Conservation (phyloP, 2,113 vertebrate genomes). For the Hassar affinis region DNA sequence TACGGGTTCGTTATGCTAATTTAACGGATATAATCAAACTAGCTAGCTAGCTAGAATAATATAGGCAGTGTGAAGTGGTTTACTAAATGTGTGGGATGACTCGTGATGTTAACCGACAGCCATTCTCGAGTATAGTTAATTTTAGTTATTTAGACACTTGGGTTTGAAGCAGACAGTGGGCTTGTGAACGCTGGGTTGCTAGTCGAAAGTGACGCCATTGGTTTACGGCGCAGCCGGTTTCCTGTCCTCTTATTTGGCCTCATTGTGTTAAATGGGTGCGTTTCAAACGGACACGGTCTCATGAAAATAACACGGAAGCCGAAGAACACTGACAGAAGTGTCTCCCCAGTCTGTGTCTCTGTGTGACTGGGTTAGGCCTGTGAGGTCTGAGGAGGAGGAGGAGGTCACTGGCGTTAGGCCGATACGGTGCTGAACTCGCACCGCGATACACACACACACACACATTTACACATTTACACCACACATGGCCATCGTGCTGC, state of each 20-base stretch:
- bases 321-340: too few relatives aligned
- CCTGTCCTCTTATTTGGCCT: not conserved
- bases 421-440: not conserved
- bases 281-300: not conserved
- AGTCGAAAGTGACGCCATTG: constrained; percentile 3
- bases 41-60: constrained; percentile 15
- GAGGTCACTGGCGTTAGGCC: constrained; percentile 4
- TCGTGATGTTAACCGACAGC: too few relatives aligned
- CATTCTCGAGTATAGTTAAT: not conserved
- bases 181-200: not conserved
- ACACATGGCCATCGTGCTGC: not conserved
- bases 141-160: not conserved
- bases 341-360: not conserved
- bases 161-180: not conserved
- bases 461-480: not conserved
- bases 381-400: not conserved
- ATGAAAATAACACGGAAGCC: not conserved
- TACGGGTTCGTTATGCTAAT: constrained; percentile 17
- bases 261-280: not conserved
- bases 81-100: not conserved
- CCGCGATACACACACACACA: not conserved
- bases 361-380: constrained; percentile 9
- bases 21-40: constrained; percentile 5
- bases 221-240: constrained; percentile 2
- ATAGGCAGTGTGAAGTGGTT: not conserved